These are phyloP conservation scores for Cantharis nigra DNA, from an alignment of 2,888 invertebrate species.

Conservation along the genomic window DNA sequence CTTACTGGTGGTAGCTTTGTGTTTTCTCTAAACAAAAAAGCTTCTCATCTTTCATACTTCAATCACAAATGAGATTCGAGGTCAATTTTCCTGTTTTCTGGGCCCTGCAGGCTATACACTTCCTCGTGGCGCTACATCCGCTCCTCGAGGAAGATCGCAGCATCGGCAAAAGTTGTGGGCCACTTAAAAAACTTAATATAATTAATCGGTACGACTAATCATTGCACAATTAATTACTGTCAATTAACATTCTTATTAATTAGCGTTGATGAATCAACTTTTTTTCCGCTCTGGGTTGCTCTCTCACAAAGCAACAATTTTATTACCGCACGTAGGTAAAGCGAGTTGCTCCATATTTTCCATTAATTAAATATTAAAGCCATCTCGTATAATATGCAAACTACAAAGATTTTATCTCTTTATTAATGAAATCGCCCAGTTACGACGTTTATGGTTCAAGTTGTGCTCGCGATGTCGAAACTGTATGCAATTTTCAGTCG, in stretches of 20 bases:
- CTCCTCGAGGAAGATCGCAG: neutral
- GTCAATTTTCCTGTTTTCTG: neutral
- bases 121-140: neutral
- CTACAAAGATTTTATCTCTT: constrained; percentile 39
- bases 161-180: neutral
- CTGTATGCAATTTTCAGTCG: neutral
- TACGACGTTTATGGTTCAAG: neutral
- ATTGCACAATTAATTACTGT: neutral
- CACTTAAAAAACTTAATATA: neutral
- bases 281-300: neutral
- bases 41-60: neutral
- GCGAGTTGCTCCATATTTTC: constrained; percentile 39
- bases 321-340: neutral
- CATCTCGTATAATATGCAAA: constrained; percentile 37
- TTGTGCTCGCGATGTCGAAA: neutral
- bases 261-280: neutral
- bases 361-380: constrained; percentile 45
- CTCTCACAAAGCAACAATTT: neutral
- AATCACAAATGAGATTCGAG: neutral
- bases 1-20: constrained; percentile 28
- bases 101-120: neutral
- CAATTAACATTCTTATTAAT: neutral
- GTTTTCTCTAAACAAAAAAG: constrained; percentile 7
- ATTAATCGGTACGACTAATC: neutral
- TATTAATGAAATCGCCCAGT: constrained; percentile 30